These are phyloP conservation scores for Helicolenus hilgendorfi DNA, from an alignment of 2,797 vertebrate genomes.

Conservation along the genomic window DNA sequence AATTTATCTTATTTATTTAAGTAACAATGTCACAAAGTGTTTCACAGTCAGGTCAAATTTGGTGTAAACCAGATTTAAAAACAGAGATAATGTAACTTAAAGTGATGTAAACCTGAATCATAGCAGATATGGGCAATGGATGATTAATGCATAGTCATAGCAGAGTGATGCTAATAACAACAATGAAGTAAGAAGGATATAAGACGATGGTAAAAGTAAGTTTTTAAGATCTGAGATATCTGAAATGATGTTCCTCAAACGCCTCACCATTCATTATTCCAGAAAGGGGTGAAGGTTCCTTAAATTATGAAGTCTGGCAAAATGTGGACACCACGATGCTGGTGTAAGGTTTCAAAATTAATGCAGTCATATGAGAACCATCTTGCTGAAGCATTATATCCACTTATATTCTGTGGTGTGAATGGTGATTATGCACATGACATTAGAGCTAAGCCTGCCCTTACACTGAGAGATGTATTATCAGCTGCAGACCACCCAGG, in stretches of 20 bases:
- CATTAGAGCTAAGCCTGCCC: constrained; percentile 18
- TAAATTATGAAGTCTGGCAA: not conserved
- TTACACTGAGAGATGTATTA: constrained; percentile 20
- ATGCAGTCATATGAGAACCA: not conserved
- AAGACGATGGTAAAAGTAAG: not conserved
- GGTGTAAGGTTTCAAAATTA: not conserved
- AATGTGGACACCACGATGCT: not conserved
- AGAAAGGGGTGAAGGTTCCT: not conserved
- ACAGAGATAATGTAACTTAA: not conserved
- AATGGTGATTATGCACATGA: constrained; percentile 33
- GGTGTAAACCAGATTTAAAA: not conserved
- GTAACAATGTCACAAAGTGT: not conserved
- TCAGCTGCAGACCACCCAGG: constrained; percentile 22
- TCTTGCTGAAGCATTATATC: not conserved
- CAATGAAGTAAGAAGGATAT: not conserved
- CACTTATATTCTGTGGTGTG: not conserved
- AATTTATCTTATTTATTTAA: not conserved
- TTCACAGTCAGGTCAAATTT: not conserved
- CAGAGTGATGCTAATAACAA: not conserved
- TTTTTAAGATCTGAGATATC: not conserved
- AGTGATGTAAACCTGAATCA: not conserved
- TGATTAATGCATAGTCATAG: not conserved
- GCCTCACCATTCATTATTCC: not conserved
- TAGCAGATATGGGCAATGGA: not conserved
- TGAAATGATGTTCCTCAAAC: not conserved